A percentile compares a stretch with the other conserved stretches of the same genome.
These are phyloP conservation scores for Acleris emargana DNA, from an alignment of 2,888 invertebrate species.

Conservation along the genomic window DNA sequence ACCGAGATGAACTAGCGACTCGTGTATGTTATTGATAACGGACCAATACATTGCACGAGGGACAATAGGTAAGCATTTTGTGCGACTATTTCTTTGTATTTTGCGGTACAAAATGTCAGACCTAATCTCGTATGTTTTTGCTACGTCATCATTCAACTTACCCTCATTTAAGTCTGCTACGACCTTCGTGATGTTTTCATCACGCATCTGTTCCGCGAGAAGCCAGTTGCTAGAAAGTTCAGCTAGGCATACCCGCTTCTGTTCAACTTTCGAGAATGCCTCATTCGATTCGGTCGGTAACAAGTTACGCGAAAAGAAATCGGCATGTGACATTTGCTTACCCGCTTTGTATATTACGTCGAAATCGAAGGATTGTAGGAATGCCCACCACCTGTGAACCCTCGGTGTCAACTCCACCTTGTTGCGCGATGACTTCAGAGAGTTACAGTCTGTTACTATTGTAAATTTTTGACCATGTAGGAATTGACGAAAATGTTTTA, in stretches of 20 bases:
- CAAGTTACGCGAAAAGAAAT: conserved; percentile 5
- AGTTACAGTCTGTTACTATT: conserved; percentile 3
- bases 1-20: conserved; percentile 3
- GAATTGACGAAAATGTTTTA: conserved; percentile 7
- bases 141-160: background rate
- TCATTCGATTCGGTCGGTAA: background rate
- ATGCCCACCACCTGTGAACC: conserved; percentile 5
- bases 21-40: conserved; percentile 8
- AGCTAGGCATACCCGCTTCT: conserved; percentile 1
- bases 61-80: conserved; percentile 1
- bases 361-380: conserved; percentile 7
- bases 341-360: conserved; percentile 1
- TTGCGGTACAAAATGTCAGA: conserved; percentile 1
- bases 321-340: conserved; percentile 4
- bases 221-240: conserved; percentile 9
- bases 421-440: background rate
- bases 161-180: background rate
- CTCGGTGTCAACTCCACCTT: background rate
- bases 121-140: conserved; percentile 8
- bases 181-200: background rate
- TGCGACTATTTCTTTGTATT: conserved; percentile 7
- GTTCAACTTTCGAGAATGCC: too few relatives aligned
- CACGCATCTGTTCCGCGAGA: background rate
- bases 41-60: conserved; percentile 2
- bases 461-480: too few relatives aligned